A percentile compares a stretch with the other conserved stretches of the same genome.
phyloP scores from a whole-genome alignment of 2,888 invertebrate species.

The Chrysolina americana region DNA sequence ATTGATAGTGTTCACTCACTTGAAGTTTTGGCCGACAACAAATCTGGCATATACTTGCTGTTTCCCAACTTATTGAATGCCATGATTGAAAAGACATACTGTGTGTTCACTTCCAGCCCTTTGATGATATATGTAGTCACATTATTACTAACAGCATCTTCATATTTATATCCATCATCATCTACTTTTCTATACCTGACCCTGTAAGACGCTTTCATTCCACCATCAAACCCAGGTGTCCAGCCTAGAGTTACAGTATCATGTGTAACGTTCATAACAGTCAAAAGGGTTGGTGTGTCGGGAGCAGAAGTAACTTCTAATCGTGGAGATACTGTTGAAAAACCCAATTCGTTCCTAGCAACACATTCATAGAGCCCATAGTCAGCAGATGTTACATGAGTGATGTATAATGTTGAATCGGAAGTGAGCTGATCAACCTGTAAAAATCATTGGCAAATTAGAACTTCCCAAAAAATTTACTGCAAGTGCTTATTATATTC shows the following conservation, averaged over 20 bases:
- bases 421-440: constrained; percentile 83
- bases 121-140: constrained; percentile 78
- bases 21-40: constrained; percentile 88
- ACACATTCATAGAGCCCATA: constrained; percentile 93
- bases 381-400: constrained; percentile 85
- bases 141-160: constrained; percentile 81
- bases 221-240: constrained; percentile 96
- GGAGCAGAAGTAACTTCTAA: constrained; percentile 91
- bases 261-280: constrained; percentile 88
- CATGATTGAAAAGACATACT: constrained; percentile 93
- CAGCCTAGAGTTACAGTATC: constrained; percentile 88
- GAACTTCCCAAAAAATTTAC: no score
- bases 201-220: constrained; percentile 84
- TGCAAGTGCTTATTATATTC: no score
- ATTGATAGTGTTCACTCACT: constrained; percentile 77
- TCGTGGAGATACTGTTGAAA: constrained; percentile 84
- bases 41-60: constrained; percentile 87
- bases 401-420: constrained; percentile 85
- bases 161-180: constrained; percentile 82
- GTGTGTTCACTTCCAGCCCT: constrained; percentile 85
- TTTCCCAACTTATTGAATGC: constrained; percentile 90
- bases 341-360: constrained; percentile 89
- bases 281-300: constrained; percentile 79
- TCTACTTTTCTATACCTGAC: constrained; percentile 74
- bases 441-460: constrained; percentile 41